Conservation (phyloP, 2,888 invertebrate species). For the Drosophila percnosoma region DNA sequence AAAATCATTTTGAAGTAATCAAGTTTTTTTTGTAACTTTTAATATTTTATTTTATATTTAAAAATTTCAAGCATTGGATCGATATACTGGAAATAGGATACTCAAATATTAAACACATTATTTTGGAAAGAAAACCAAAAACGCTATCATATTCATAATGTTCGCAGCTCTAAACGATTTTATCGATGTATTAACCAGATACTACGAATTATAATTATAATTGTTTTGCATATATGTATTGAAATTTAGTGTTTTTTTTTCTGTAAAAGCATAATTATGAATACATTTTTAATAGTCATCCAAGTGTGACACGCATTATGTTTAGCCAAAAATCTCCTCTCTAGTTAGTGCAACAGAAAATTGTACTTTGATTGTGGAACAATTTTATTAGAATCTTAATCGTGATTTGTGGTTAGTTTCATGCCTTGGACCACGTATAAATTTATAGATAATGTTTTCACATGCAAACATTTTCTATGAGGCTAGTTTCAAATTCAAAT, state of each 20-base stretch:
- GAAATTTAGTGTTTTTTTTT: neutral
- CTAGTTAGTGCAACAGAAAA: slow-evolving; percentile 54
- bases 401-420: slow-evolving; percentile 73
- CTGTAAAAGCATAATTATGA: neutral
- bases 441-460: slow-evolving; percentile 77
- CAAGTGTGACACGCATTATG: slow-evolving; percentile 4
- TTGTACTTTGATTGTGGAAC: slow-evolving; percentile 80
- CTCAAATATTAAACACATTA: neutral
- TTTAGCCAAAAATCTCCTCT: slow-evolving; percentile 30
- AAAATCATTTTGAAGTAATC: neutral
- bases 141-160: neutral
- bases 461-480: slow-evolving; percentile 56
- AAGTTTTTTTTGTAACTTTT: neutral
- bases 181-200: neutral
- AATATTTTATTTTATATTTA: neutral
- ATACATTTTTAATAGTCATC: neutral
- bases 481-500: slow-evolving; percentile 31
- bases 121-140: neutral
- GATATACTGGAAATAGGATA: too few species aligned
- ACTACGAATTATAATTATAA: neutral
- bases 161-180: neutral
- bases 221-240: neutral
- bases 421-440: slow-evolving; percentile 59
- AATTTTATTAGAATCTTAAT: slow-evolving; percentile 81
- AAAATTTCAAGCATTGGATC: neutral